A percentile compares a stretch with the other conserved stretches of the same genome.
Evolutionary conservation across 2,113 vertebrate genomes (phyloP).

Genomic region (Larimichthys crocea): DNA sequence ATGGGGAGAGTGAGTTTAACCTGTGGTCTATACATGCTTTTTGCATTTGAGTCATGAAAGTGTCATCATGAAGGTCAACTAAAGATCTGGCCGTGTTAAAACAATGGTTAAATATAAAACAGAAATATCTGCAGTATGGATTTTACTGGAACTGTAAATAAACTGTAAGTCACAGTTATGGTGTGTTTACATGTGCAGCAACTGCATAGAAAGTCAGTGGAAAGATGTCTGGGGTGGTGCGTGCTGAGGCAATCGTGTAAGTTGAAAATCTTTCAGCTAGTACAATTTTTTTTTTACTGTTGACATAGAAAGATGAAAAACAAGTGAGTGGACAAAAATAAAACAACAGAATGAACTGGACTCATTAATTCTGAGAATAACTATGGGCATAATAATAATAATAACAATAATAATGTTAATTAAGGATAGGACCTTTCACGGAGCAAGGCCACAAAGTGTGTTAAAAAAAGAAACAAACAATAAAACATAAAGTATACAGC

Average conservation of each 20-base stretch:
- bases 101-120: not conserved
- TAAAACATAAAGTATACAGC: too few relatives aligned
- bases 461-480: too few relatives aligned
- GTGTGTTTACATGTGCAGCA: not conserved
- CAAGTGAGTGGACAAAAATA: not conserved
- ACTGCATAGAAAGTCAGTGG: not conserved
- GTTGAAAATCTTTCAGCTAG: not conserved
- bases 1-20: not conserved
- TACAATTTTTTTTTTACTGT: not conserved
- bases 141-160: not conserved
- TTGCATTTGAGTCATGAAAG: constrained; percentile 2
- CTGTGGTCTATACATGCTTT: not conserved
- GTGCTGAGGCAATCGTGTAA: not conserved
- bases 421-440: too few relatives aligned
- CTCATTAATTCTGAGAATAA: not conserved
- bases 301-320: not conserved
- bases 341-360: not conserved
- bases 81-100: not conserved
- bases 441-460: too few relatives aligned
- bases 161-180: not conserved
- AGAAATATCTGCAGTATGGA: not conserved
- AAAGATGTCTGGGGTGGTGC: not conserved
- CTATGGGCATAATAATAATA: too few relatives aligned
- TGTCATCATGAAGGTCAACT: constrained; percentile 4
- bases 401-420: too few relatives aligned